Evolutionary conservation across 2,113 vertebrate species (phyloP).

Genomic region (Melanerpes aurifrons): DNA sequence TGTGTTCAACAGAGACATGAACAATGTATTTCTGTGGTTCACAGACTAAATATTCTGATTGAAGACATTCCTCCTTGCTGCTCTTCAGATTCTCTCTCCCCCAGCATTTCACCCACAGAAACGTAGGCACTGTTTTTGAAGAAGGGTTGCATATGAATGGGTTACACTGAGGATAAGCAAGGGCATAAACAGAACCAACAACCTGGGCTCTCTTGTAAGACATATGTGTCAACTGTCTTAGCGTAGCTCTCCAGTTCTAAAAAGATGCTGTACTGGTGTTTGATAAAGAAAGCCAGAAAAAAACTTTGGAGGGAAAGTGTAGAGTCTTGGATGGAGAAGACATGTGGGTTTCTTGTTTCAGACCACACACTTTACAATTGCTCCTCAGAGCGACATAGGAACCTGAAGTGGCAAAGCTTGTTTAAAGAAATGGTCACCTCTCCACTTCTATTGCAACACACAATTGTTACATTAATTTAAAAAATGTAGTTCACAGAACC

Average conservation of each 20-base stretch:
- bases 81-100: neutral
- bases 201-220: neutral
- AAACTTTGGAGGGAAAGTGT: neutral
- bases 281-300: neutral
- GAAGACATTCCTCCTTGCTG: neutral
- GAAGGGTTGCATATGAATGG: neutral
- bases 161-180: neutral
- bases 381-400: neutral
- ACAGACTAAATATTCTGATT: neutral
- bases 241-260: neutral
- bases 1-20: neutral
- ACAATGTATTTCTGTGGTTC: neutral
- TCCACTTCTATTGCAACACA: neutral
- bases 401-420: neutral
- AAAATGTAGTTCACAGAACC: neutral
- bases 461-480: neutral
- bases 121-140: accelerated
- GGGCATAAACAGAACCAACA: neutral
- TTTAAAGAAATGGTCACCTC: neutral
- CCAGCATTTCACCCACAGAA: neutral
- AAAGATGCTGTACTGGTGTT: neutral
- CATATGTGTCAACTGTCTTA: neutral
- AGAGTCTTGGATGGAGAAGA: neutral
- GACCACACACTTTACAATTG: neutral
- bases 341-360: neutral